These are phyloP conservation scores for Crypturellus undulatus DNA, from an alignment of 2,113 vertebrate species.

Conservation along the genomic window DNA sequence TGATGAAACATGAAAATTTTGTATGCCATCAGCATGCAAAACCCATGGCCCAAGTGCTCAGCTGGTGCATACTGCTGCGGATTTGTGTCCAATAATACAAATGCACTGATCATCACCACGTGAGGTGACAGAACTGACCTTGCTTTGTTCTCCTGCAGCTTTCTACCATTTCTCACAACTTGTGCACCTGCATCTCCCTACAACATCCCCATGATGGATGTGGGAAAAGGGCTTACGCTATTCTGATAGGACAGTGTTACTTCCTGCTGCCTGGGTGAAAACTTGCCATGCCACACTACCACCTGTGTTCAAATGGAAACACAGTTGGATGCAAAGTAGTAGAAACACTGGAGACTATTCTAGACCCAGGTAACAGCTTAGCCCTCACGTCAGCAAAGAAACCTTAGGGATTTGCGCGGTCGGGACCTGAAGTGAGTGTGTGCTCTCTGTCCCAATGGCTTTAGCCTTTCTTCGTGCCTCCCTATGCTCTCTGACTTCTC, in stretches of 20 bases:
- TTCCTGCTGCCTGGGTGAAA: not conserved
- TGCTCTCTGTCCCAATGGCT: not conserved
- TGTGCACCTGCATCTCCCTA: not conserved
- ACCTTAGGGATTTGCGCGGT: not conserved
- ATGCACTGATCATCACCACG: not conserved
- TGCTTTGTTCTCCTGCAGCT: not conserved
- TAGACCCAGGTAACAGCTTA: not conserved
- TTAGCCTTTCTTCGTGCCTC: not conserved
- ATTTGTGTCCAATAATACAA: not conserved
- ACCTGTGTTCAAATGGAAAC: not conserved
- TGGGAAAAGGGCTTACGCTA: not conserved
- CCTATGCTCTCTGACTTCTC: not conserved
- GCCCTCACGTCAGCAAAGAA: not conserved
- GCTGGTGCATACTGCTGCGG: not conserved
- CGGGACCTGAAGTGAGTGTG: not conserved
- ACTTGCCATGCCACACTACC: not conserved
- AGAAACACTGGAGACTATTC: not conserved
- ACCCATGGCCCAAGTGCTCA: not conserved
- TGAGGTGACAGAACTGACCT: not conserved
- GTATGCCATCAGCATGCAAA: conserved; percentile 4
- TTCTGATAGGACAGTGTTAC: not conserved
- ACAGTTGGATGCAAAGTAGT: not conserved
- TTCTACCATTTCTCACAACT: not conserved
- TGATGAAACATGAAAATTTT: not conserved
- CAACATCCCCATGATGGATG: not conserved